Percentiles rank a stretch among this genome's conserved stretches.
Evolutionary conservation across 1,140 invertebrate genomes (phyloP).

Genomic region (Drosophila repleta): DNA sequence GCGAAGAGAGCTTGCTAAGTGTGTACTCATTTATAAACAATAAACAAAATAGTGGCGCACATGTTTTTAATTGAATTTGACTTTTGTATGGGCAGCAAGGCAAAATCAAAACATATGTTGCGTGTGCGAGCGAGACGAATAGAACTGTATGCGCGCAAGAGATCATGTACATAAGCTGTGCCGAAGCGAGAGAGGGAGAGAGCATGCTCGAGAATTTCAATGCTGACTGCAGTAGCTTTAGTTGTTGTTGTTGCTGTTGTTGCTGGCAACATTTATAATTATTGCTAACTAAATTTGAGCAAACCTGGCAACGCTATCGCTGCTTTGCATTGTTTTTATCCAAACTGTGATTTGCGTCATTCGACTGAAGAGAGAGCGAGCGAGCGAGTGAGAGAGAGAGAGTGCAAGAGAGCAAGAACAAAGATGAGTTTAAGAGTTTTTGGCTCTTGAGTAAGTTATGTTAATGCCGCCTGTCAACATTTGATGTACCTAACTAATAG

Average conservation of each 20-base stretch:
- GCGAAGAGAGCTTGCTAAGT: constrained; percentile 20
- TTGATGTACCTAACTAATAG: constrained; percentile 5
- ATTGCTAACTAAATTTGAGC: constrained; percentile 21
- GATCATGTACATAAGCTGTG: neutral
- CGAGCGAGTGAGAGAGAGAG: neutral
- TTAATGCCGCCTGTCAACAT: constrained; percentile 30
- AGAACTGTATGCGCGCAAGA: constrained; percentile 8
- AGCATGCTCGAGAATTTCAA: constrained; percentile 32
- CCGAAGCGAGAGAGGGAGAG: constrained; percentile 19
- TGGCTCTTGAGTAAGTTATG: constrained; percentile 18
- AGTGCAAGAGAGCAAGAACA: constrained; percentile 8
- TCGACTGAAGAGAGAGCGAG: neutral
- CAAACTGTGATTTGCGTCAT: constrained; percentile 14
- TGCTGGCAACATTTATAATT: constrained; percentile 9
- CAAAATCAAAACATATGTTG: constrained; percentile 65
- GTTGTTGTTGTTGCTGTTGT: constrained; percentile 8
- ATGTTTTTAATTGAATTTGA: constrained; percentile 78
- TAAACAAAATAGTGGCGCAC: constrained; percentile 81
- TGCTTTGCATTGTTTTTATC: neutral
- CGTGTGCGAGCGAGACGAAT: constrained; percentile 29
- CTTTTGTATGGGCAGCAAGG: constrained; percentile 36
- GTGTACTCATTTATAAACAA: constrained; percentile 81
- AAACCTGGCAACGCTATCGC: constrained; percentile 13
- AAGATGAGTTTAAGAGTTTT: constrained; percentile 2
- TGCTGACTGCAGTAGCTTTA: constrained; percentile 29